Evolutionary conservation across 2,797 vertebrate species (phyloP), one percentile per base, ranked within the genome.

Genomic region (Leucoraja ocellata): DNA sequence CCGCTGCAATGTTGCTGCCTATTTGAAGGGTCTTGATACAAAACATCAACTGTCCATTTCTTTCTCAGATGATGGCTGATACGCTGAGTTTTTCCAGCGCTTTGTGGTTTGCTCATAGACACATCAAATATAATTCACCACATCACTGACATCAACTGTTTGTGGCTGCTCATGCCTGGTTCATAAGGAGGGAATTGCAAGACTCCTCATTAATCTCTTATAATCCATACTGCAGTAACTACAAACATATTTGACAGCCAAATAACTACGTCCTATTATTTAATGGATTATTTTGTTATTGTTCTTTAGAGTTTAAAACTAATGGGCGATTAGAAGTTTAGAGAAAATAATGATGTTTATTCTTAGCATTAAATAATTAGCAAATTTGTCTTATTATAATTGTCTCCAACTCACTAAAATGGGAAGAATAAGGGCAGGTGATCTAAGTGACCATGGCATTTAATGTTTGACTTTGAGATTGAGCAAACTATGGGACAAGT

Each of bases 231-330:
- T 73, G 23, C 71, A 73, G 23, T 4, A 73, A 73, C 18, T 73
- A 21, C 71, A 36, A 46, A 76, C 76, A 6, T 0, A 4, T 54
- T 54, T 36, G 46, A 92, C 90, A 92, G 90, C 68, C 23, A 23
- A 91, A 74, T 28, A 16, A 18, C 8, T 10, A 54, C 21, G 25
- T 92, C 71, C 25, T 76, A 28, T 92, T 14, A 74, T 54, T 76
- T 76, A 92, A 92, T 54, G 46, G 39, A 74, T 28, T 92, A 73
- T 73, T 46, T 68, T 46, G 71, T 74, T 63, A 25, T 54, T 92
- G 90, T 91, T 91, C 90, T 73, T 68, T 39, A 74, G 5, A 5
- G 36, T 92, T 88, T 74, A 74, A 76, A 92, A 76, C 76, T 92
- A 92, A 92, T 71, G 73, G 23, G 39, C 90, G 28, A 76, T 92